Conservation (phyloP, 1,140 invertebrate genomes). For the Lepidostoma basale region DNA sequence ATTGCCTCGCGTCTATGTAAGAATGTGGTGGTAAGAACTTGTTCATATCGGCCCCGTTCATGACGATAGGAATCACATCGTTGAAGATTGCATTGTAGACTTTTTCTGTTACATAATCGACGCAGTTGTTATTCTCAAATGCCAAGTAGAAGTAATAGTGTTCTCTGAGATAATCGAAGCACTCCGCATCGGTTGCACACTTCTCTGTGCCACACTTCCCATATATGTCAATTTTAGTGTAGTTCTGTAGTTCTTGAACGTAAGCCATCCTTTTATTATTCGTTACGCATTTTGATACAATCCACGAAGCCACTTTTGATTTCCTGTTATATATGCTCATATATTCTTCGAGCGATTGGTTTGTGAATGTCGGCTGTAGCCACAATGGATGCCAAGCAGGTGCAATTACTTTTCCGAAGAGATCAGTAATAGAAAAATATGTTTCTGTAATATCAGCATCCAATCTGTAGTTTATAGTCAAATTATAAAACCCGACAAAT, state of each 20-base stretch:
- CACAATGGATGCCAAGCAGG: conserved; percentile 31
- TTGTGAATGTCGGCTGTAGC: conserved; percentile 24
- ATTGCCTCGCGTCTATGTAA: conserved; percentile 66
- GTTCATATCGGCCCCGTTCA: conserved; percentile 63
- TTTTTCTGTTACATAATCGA: conserved; percentile 67
- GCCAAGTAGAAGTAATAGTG: conserved; percentile 69
- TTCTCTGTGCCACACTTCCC: conserved; percentile 62
- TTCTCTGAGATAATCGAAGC: conserved; percentile 54
- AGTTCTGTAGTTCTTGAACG: conserved; percentile 60
- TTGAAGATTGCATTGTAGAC: conserved; percentile 54
- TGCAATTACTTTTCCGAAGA: conserved; percentile 47
- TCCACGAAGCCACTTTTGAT: conserved; percentile 61
- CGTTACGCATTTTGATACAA: conserved; percentile 67
- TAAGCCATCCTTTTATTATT: conserved; percentile 60
- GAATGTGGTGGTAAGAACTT: conserved; percentile 60
- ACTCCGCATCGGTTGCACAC: conserved; percentile 50
- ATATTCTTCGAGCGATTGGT: conserved; percentile 18
- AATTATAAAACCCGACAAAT: conserved; percentile 62
- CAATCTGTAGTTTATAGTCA: conserved; percentile 67
- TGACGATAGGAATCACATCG: conserved; percentile 63
- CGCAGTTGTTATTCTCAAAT: conserved; percentile 66
- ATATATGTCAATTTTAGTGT: conserved; percentile 69
- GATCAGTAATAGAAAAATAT: conserved; percentile 51
- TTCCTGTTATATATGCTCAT: conserved; percentile 12
- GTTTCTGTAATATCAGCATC: conserved; percentile 68